These are phyloP conservation scores for Ochotona princeps DNA, from an alignment of 2,113 vertebrate species.

Conservation along the genomic window DNA sequence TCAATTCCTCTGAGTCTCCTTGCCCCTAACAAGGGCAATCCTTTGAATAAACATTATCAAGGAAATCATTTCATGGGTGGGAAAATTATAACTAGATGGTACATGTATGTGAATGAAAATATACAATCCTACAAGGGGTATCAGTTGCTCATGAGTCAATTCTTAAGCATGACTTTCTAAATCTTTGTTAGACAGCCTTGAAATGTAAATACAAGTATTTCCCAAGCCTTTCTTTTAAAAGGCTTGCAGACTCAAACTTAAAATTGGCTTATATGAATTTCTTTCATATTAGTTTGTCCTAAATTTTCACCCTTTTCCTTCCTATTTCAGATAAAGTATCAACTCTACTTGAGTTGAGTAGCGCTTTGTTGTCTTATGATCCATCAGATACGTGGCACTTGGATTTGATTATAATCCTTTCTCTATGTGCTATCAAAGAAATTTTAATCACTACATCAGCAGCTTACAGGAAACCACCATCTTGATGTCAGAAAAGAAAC, in stretches of 20 bases:
- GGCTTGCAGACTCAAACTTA: not conserved
- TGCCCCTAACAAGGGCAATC: not conserved
- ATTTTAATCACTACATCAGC: conserved; percentile 57
- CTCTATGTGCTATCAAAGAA: conserved; percentile 60
- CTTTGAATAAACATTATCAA: conserved; percentile 24
- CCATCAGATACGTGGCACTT: not conserved
- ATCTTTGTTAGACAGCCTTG: not conserved
- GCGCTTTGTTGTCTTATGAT: not conserved
- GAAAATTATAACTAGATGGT: not conserved
- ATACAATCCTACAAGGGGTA: not conserved
- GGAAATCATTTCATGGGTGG: not conserved
- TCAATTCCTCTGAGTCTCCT: not conserved
- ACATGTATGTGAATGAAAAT: conserved; percentile 8
- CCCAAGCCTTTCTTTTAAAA: not conserved
- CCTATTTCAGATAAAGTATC: not conserved
- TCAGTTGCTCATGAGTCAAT: not conserved
- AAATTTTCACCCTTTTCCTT: not conserved
- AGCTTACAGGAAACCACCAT: conserved; percentile 74
- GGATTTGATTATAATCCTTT: conserved; percentile 57
- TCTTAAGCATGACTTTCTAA: not conserved
- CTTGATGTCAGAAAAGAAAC: conserved; percentile 67
- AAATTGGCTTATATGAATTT: not conserved
- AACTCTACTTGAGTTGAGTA: not conserved
- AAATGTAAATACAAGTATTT: conserved; percentile 20
- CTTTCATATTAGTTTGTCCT: not conserved